Evolutionary conservation across 2,113 vertebrate genomes (phyloP), one percentile per base, ranked within the genome.

Genomic region (Lethenteron camtschaticum): DNA sequence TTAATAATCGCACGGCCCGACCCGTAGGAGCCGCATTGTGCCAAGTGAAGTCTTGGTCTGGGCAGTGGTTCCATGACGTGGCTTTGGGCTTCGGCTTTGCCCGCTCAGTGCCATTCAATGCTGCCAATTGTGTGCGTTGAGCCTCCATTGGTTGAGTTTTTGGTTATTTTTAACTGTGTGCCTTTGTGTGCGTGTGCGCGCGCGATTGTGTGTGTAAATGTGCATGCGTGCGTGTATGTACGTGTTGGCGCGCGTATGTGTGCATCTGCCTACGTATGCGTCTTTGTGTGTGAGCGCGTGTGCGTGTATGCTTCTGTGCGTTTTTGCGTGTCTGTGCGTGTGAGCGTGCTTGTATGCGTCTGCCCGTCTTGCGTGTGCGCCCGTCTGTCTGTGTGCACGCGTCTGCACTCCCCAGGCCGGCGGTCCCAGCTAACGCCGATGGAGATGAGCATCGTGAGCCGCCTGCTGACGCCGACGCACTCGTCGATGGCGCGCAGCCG

Each of bases 401-500:
- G 16, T 63, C 13, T 63, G 16, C n/a, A 10, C 63, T 66, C 24
- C 24, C 24, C 63, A 96, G 92, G 86, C 77, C 89, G 87, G 66
- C 85, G 85, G 13, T 82, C 91, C 71, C 88, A 88, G 57, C 79
- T 99, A 79, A 90, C 85, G 20, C 82, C 86, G 0, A 95, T 89
- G 91, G 90, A 96, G 79, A 95, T 83, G 81, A 90, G 76, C 69
- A 77, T 96, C 73, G 87, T 99, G 77, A 91, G 79, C 81, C 88
- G 94, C 73, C 85, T 99, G 70, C 85, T 89, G 85, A 91, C 79
- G 78, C 94, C 94, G 71, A 96, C 94, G 9, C 92, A 96, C 78
- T 92, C 94, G 9, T 96, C 89, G 80, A 80, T 99, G 85, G 92
- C 90, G 74, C 83, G 94, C 66, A 99, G 94, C 77, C 87, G 87